phyloP scores from a whole-genome alignment of 2,888 invertebrate genomes.

The Noctua comes region DNA sequence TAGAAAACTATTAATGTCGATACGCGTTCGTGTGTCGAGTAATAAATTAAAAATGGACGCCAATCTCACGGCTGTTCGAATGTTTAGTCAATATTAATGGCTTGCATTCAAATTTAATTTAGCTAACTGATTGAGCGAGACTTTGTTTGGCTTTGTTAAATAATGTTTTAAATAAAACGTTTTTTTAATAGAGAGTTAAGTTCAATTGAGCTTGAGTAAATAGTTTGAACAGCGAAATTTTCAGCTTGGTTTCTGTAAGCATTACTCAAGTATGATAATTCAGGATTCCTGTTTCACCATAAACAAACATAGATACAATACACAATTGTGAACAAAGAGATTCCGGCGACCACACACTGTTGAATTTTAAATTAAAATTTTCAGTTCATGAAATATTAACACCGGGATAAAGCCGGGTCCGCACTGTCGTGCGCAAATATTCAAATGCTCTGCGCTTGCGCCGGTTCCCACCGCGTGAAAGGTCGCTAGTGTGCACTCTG shows the following conservation, averaged over 20 bases:
- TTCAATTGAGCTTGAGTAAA: not conserved
- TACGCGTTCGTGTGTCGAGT: conserved; percentile 67
- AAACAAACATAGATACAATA: conserved; percentile 44
- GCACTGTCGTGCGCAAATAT: conserved; percentile 76
- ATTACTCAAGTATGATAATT: conserved; percentile 49
- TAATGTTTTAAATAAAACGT: conserved; percentile 6
- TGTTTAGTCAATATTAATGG: conserved; percentile 67
- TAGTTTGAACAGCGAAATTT: not conserved
- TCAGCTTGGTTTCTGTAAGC: not conserved
- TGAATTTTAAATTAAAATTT: conserved; percentile 83
- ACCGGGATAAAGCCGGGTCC: conserved; percentile 73
- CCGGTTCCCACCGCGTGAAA: conserved; percentile 75
- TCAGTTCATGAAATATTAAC: conserved; percentile 87
- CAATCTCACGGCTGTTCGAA: conserved; percentile 73
- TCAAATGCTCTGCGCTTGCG: conserved; percentile 82
- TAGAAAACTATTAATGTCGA: conserved; percentile 77
- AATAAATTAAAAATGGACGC: conserved; percentile 75
- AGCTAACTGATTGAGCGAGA: conserved; percentile 55
- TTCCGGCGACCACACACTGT: conserved; percentile 64
- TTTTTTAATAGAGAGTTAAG: conserved; percentile 4
- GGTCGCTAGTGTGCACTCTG: conserved; percentile 80
- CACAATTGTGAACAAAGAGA: conserved; percentile 59
- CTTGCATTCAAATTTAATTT: conserved; percentile 62
- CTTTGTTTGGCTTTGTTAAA: conserved; percentile 41
- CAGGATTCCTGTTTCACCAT: conserved; percentile 30